A percentile compares a stretch with the other conserved stretches of the same genome.
Conservation (phyloP, 2,888 invertebrate species). For the Coleophora flavipennella region DNA sequence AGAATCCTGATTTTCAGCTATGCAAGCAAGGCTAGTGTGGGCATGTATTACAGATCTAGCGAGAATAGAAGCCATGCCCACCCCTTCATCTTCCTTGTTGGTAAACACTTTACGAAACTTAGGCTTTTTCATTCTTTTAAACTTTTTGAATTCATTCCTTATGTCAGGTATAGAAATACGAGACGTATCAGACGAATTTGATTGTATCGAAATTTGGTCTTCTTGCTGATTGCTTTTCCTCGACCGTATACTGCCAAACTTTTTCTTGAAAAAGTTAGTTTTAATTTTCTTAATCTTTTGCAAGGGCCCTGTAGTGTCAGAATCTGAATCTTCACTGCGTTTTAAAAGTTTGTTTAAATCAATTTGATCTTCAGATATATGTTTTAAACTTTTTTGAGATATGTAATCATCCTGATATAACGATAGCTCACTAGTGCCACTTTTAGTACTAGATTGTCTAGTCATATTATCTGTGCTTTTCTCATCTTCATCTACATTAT, state of each 20-base stretch:
- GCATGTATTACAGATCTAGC: slow-evolving; percentile 76
- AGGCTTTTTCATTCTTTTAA: slow-evolving; percentile 54
- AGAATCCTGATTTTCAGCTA: slow-evolving; percentile 69
- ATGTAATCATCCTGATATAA: slow-evolving; percentile 53
- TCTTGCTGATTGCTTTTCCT: slow-evolving; percentile 67
- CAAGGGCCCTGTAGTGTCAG: slow-evolving; percentile 59
- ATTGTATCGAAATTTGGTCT: slow-evolving; percentile 67
- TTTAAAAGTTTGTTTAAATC: slow-evolving; percentile 60
- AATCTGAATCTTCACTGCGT: slow-evolving; percentile 63
- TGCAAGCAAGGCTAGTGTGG: slow-evolving; percentile 72
- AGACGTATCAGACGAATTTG: slow-evolving; percentile 64
- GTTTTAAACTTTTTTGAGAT: slow-evolving; percentile 46
- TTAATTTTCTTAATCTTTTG: slow-evolving; percentile 76
- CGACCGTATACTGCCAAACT: slow-evolving; percentile 73
- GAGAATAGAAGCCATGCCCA: slow-evolving; percentile 77
- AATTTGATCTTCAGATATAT: slow-evolving; percentile 55
- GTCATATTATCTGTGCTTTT: slow-evolving; percentile 33
- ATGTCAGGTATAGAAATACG: slow-evolving; percentile 55
- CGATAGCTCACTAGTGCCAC: slow-evolving; percentile 44
- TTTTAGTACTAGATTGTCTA: slow-evolving; percentile 41
- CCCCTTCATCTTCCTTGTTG: slow-evolving; percentile 61
- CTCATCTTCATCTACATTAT: slow-evolving; percentile 51
- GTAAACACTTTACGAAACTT: slow-evolving; percentile 41
- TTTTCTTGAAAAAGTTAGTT: slow-evolving; percentile 73
- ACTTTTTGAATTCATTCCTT: slow-evolving; percentile 54